phyloP scores from a whole-genome alignment of 1,140 invertebrate species.

The Papilio helenus region DNA sequence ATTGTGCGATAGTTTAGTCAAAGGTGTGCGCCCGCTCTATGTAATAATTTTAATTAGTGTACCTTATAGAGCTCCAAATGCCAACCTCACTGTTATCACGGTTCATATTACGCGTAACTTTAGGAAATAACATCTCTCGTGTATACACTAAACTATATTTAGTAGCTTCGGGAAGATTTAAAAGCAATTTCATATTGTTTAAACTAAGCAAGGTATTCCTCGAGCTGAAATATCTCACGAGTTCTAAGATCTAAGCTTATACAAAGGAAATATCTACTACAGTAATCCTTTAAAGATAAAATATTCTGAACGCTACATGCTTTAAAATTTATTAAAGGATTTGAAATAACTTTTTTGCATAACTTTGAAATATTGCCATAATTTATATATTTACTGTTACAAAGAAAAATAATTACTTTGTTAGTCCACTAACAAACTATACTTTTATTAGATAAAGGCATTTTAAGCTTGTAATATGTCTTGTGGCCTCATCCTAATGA shows the following conservation, averaged over 20 bases:
- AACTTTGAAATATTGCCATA: neutral
- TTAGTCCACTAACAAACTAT: too few relatives aligned
- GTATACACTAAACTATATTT: neutral
- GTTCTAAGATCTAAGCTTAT: constrained; percentile 2
- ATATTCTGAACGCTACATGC: neutral
- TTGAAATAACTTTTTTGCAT: neutral
- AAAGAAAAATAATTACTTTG: neutral
- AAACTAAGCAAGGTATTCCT: neutral
- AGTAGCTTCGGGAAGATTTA: neutral
- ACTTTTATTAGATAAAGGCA: too few relatives aligned
- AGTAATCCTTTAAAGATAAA: neutral
- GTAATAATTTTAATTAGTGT: too few relatives aligned
- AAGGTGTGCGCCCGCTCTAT: too few relatives aligned
- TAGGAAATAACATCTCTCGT: neutral
- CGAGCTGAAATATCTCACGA: neutral
- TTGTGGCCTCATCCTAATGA: too few relatives aligned
- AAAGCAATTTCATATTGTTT: neutral
- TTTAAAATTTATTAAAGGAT: neutral
- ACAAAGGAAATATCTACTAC: neutral
- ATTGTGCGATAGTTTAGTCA: too few relatives aligned
- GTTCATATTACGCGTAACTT: neutral
- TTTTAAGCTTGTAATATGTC: too few relatives aligned
- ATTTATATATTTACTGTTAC: neutral
- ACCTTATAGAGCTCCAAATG: too few relatives aligned
- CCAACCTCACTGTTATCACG: too few relatives aligned